phyloP scores from a whole-genome alignment of 2,888 invertebrate species.

The Melanostoma scalare region DNA sequence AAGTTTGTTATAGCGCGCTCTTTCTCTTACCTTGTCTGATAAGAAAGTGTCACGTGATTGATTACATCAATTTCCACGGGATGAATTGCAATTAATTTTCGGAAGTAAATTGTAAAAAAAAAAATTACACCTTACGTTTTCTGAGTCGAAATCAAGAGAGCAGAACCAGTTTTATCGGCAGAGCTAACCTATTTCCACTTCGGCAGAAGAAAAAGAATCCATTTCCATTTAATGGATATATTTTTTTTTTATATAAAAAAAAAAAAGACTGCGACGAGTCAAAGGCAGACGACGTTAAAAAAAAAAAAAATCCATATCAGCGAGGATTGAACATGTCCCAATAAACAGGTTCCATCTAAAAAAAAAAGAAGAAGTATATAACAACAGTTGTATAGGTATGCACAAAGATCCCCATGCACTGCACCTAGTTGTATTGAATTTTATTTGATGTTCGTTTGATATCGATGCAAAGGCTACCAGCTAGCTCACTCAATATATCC shows the following conservation, averaged over 20 bases:
- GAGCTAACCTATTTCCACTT: slow-evolving; percentile 38
- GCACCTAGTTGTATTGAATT: slow-evolving; percentile 37
- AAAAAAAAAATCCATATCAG: slow-evolving; percentile 39
- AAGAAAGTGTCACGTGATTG: slow-evolving; percentile 63
- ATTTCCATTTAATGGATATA: slow-evolving; percentile 26
- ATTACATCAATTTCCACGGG: slow-evolving; percentile 31
- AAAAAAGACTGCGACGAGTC: not conserved
- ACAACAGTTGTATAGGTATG: too few species aligned
- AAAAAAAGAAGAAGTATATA: not conserved
- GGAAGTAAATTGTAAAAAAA: too few species aligned
- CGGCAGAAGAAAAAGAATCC: slow-evolving; percentile 10
- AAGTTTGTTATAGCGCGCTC: not conserved
- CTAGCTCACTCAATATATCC: not conserved
- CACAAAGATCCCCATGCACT: not conserved
- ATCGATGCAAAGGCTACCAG: slow-evolving; percentile 37
- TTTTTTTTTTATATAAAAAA: slow-evolving; percentile 7
- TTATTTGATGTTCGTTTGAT: slow-evolving; percentile 64
- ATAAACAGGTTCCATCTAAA: slow-evolving; percentile 58
- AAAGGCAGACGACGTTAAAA: slow-evolving; percentile 7
- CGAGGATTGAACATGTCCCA: slow-evolving; percentile 45
- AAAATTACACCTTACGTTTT: not conserved
- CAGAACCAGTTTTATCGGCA: slow-evolving; percentile 10
- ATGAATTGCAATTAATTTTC: slow-evolving; percentile 55
- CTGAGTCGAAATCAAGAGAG: not conserved
- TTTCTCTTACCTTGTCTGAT: slow-evolving; percentile 29